Evolutionary conservation across 1,140 invertebrate species (phyloP), one percentile per base, ranked within the genome.

Genomic region (Aphis gossypii): DNA sequence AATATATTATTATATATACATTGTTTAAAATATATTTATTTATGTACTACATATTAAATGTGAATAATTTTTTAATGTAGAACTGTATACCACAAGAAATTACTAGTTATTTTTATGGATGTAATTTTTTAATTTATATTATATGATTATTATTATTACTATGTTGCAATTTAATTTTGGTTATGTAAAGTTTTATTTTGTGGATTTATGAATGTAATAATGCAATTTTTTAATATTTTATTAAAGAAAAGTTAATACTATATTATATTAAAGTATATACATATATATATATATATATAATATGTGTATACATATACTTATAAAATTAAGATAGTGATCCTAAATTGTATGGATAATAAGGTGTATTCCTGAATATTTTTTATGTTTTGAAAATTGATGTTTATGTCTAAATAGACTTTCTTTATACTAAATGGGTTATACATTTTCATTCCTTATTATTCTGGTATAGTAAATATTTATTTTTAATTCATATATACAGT

Each of bases 211-310:
- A 83, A 51, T 92, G n/a, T 83, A 92, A 92, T n/a, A 92, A 83
- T 92, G 76, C 44, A 92, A 83, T 92, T 92, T 92, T 82, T 83
- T 35, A 92, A 92, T 92, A 92, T 92, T 92, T 92, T 92, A 92
- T 92, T 92, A 82, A 92, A 92, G 30, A 92, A 51, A 92, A 76
- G 68, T 92, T 46, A 92, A 76, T 92, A 92, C 44, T 44, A 68
- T 60, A 91, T 91, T 91, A 90, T 91, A 91, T 89, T 35, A 2
- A 51, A 51, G n/a, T 89, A 89, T 51, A 56, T 35, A 35, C 35
- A 35, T 35, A 35, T 35, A 35, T n/a, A 1, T 76, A 60, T 51
- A n/a, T n/a, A 1, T 76, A 60, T 60, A 30, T 46, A 41, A 41
- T 41, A 41, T 41, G 38, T n/a, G 4, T 68, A 60, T 60, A 60